Evolutionary conservation across 2,888 invertebrate genomes (phyloP).

Genomic region (Chirona hameri): DNA sequence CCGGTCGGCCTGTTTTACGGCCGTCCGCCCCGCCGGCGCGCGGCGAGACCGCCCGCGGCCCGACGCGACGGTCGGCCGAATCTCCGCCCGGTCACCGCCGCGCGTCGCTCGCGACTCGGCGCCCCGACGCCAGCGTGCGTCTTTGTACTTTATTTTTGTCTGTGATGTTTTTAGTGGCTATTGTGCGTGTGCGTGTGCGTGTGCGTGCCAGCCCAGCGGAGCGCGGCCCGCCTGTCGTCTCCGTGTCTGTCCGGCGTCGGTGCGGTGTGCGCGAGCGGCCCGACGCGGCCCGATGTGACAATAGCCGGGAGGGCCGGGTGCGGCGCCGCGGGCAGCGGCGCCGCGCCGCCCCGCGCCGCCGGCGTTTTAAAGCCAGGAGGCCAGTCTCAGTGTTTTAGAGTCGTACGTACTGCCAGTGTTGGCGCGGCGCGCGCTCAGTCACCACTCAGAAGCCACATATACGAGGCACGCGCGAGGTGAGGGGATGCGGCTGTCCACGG

Average conservation of each 20-base stretch:
- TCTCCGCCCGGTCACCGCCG: background rate
- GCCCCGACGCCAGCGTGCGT: background rate
- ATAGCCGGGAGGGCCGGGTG: background rate
- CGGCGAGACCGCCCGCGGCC: no score
- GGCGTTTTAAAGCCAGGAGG: background rate
- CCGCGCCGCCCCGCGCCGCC: background rate
- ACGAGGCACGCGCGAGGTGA: no score
- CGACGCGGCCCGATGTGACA: background rate
- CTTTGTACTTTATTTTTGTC: slow-evolving; percentile 25
- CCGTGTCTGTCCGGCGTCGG: background rate
- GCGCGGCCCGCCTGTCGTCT: background rate
- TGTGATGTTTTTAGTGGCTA: slow-evolving; percentile 24
- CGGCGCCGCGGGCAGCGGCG: background rate
- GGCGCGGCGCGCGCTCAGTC: background rate
- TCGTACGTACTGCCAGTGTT: background rate
- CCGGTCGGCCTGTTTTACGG: no score
- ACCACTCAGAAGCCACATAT: no score
- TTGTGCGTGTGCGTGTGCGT: background rate
- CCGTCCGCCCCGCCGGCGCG: no score
- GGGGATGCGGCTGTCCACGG: background rate
- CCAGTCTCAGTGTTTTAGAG: slow-evolving; percentile 25
- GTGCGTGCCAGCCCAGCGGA: background rate
- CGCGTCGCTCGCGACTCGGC: background rate
- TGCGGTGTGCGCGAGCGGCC: background rate
- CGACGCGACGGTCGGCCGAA: background rate